phyloP scores from a whole-genome alignment of 2,888 invertebrate species.

The Hydropsyche betteni region DNA sequence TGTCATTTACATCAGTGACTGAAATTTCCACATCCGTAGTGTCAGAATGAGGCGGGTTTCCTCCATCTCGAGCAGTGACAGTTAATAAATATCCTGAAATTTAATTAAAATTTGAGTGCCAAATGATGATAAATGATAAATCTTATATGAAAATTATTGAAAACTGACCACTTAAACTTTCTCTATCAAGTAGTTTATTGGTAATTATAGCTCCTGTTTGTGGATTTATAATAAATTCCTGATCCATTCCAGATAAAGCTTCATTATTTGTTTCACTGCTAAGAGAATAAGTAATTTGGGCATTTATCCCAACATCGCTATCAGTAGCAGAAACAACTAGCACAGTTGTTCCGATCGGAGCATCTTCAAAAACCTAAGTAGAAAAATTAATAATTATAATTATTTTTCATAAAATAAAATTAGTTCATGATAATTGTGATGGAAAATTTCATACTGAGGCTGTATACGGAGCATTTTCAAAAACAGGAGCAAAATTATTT shows the following conservation, averaged over 20 bases:
- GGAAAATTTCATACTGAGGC: constrained; percentile 72
- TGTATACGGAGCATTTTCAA: constrained; percentile 92
- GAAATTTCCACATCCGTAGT: constrained; percentile 96
- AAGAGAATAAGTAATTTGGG: constrained; percentile 83
- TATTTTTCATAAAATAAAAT: no score
- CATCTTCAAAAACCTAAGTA: constrained; percentile 86
- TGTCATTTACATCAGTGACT: constrained; percentile 96
- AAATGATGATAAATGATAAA: constrained; percentile 23
- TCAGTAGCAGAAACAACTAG: constrained; percentile 92
- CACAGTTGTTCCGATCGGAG: constrained; percentile 90
- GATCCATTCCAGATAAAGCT: constrained; percentile 70
- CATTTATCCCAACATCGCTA: constrained; percentile 94
- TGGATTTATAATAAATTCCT: constrained; percentile 87
- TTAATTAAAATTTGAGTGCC: constrained; percentile 53
- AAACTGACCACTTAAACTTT: constrained; percentile 70
- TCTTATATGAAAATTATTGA: background rate
- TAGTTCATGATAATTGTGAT: constrained; percentile 52
- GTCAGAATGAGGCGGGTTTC: constrained; percentile 88
- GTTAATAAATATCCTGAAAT: constrained; percentile 80
- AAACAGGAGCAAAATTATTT: constrained; percentile 92
- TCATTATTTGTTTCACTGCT: constrained; percentile 70
- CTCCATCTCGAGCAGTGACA: constrained; percentile 93
- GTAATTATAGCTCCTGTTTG: constrained; percentile 94
- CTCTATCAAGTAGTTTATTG: constrained; percentile 84
- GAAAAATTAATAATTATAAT: constrained; percentile 52